Conservation (phyloP, 1,140 invertebrate genomes). For the Pseudobourletiella spinata region DNA sequence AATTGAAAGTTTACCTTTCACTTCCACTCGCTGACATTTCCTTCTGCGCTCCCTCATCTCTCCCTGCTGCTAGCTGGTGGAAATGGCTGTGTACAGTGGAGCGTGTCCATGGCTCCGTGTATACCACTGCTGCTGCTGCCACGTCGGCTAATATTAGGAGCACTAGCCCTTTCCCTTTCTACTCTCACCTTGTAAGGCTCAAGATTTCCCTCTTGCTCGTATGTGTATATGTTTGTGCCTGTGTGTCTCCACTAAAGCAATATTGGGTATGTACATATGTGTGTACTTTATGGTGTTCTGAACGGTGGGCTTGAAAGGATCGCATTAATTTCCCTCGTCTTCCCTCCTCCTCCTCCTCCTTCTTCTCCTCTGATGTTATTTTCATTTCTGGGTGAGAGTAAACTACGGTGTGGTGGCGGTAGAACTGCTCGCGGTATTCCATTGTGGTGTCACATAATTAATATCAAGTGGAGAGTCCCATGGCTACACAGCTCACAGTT, state of each 20-base stretch:
- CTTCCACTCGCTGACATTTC: background rate
- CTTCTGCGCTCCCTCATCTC: too few species aligned
- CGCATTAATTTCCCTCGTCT: background rate
- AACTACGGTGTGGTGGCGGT: background rate
- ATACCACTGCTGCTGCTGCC: background rate
- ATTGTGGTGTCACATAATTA: slow-evolving; percentile 3
- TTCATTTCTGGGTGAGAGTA: too few species aligned
- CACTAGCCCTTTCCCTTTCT: background rate
- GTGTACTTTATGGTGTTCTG: background rate
- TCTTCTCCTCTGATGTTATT: too few species aligned
- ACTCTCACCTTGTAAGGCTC: background rate
- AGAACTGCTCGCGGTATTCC: background rate
- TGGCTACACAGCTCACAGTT: background rate
- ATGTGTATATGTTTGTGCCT: too few species aligned
- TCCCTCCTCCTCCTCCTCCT: background rate
- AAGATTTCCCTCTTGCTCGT: background rate
- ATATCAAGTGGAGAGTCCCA: slow-evolving; percentile 3
- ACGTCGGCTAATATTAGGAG: too few species aligned
- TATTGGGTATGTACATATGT: too few species aligned
- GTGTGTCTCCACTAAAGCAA: too few species aligned
- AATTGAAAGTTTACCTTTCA: slow-evolving; percentile 24
- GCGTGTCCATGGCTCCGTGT: background rate
- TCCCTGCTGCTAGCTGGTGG: too few species aligned
- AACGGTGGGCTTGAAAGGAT: background rate
- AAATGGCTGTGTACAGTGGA: background rate